Base-by-base conservation (phyloP, 2,113 vertebrate genomes). In the Pseudorhombus dupliciocellatus region DNA sequence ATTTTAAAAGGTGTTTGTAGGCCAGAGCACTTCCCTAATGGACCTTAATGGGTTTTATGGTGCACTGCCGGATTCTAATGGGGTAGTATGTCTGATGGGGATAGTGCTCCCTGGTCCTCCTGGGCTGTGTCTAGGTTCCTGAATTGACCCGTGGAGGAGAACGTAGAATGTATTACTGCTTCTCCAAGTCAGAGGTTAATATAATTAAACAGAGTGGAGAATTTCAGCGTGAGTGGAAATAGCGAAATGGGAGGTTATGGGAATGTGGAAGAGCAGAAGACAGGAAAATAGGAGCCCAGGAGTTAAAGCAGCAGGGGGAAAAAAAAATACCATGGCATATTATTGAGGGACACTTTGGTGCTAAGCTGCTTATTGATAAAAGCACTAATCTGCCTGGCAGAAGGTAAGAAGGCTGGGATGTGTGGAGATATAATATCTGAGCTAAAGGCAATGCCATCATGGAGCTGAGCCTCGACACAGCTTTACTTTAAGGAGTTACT, bases 311-410 rank as follows among this genome's bases (percentile, higher is more conserved):
- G 78, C 37, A 21, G 70, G 60, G 80, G 66, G 71, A 73, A 77
- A 77, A 81, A 88, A 82, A 86, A 90, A 88, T 85, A 81, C 66
- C 81, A 83, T 85, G 83, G 87, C 80, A 90, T 87, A 93, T 92
- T 93, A 93, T 91, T 93, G 90, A 93, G 91, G 91, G 87, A 88
- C 87, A 90, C 89, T 93, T 90, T 91, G 89, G 90, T 88, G 84
- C 87, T 93, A 93, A 93, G 93, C 92, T 92, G 92, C 92, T 94
- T 93, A 94, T 92, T 92, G 93, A 93, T 93, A 93, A 93, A 93
- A 93, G 92, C 92, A 91, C 90, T 94, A 93, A 94, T 93, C 93
- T 93, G 92, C 86, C 88, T 90, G 90, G 90, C 88, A 91, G 92
- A 93, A 92, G 91, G 93, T 93, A 93, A 93, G 87, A 86, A 92